Evolutionary conservation across 2,888 invertebrate species (phyloP).

Genomic region (Alsophila aescularia): DNA sequence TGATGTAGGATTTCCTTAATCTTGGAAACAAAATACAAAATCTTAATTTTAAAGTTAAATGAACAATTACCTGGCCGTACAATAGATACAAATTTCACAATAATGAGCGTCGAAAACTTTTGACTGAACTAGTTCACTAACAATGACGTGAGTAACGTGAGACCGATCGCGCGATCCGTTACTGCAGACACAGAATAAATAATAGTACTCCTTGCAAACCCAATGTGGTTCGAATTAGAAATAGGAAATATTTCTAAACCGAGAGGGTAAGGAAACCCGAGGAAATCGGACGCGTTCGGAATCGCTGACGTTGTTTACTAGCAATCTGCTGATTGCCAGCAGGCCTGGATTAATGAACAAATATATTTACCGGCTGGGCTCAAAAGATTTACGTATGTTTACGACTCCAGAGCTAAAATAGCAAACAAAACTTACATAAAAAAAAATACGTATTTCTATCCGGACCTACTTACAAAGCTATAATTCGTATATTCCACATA

Average conservation of each 20-base stretch:
- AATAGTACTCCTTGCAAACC: no score
- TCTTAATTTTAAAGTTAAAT: no score
- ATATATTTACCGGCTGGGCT: not conserved
- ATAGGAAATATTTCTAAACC: not conserved
- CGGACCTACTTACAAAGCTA: not conserved
- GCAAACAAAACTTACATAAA: not conserved
- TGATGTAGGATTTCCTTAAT: no score
- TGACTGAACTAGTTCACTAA: no score
- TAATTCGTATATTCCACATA: not conserved
- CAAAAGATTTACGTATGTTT: not conserved
- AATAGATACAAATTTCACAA: no score
- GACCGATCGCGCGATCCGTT: no score
- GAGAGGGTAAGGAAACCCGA: not conserved
- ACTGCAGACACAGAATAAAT: no score
- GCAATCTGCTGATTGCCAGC: constrained; percentile 15
- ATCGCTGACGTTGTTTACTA: constrained; percentile 10
- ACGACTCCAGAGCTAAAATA: not conserved
- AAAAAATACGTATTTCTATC: no score
- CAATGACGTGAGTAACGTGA: no score
- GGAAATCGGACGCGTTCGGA: constrained; percentile 1
- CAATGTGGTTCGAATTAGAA: constrained; percentile 1
- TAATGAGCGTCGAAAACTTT: no score
- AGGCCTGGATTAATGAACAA: not conserved
- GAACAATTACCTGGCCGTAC: no score
- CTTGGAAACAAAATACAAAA: no score